Conservation (phyloP, 2,888 invertebrate species). For the Acleris holmiana region DNA sequence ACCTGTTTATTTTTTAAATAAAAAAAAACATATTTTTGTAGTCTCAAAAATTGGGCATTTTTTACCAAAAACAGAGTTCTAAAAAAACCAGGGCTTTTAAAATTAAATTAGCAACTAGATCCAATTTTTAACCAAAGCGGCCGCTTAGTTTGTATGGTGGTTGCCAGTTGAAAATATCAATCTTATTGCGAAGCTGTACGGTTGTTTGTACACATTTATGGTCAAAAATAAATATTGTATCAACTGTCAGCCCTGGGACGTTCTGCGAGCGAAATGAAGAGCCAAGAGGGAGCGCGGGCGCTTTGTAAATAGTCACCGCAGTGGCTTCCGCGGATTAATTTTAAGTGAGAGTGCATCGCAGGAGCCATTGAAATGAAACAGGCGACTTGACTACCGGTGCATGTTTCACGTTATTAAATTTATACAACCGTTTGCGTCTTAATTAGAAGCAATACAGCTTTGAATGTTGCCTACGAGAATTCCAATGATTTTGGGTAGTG, state of each 20-base stretch:
- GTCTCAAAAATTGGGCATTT: too few relatives aligned
- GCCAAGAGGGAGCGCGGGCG: conserved; percentile 60
- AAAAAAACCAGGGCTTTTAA: too few relatives aligned
- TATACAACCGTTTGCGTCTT: conserved; percentile 2
- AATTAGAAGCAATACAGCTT: background rate
- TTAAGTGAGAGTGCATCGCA: conserved; percentile 70
- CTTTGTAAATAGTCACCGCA: conserved; percentile 80
- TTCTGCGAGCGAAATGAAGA: conserved; percentile 66
- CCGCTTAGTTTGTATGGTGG: too few relatives aligned
- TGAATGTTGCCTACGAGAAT: too few relatives aligned
- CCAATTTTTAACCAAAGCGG: too few relatives aligned
- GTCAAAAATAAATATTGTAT: background rate
- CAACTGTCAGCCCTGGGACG: conserved; percentile 55
- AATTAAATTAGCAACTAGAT: too few relatives aligned
- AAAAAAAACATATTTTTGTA: too few relatives aligned
- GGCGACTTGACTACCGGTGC: conserved; percentile 12
- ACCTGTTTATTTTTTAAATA: too few relatives aligned
- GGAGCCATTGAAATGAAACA: conserved; percentile 34
- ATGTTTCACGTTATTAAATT: conserved; percentile 12
- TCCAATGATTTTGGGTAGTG: background rate
- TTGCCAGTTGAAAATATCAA: too few relatives aligned
- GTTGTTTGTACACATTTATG: background rate
- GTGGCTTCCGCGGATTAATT: conserved; percentile 79
- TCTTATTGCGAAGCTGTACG: too few relatives aligned
- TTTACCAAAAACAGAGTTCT: too few relatives aligned